Conservation (phyloP, 1,140 invertebrate species). For the Conopomorpha cramerella region DNA sequence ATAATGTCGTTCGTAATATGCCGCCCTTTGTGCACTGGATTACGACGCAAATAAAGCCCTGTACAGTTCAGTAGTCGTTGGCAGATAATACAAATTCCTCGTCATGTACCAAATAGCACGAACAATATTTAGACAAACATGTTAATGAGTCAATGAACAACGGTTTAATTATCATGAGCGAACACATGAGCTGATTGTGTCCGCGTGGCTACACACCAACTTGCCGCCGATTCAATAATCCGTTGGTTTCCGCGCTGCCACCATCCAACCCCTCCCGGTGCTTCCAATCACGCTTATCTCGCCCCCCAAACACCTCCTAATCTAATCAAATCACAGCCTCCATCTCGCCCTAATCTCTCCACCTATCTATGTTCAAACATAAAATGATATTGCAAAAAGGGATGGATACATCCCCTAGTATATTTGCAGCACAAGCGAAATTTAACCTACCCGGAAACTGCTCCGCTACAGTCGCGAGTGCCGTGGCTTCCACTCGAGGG, state of each 20-base stretch:
- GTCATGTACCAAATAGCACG: too few relatives aligned
- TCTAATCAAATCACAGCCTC: slow-evolving; percentile 59
- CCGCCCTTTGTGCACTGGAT: too few relatives aligned
- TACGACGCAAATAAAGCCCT: too few relatives aligned
- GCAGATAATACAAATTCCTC: too few relatives aligned
- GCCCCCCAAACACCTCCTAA: slow-evolving; percentile 52
- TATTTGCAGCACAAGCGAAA: slow-evolving; percentile 54
- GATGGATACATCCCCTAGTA: slow-evolving; percentile 49
- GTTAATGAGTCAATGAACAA: slow-evolving; percentile 14
- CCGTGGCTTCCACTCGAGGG: too few relatives aligned
- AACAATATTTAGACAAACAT: slow-evolving; percentile 3
- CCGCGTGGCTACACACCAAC: slow-evolving; percentile 32
- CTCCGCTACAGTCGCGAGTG: slow-evolving; percentile 11
- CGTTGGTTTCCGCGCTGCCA: slow-evolving; percentile 6
- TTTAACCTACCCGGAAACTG: slow-evolving; percentile 47
- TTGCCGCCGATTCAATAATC: slow-evolving; percentile 50
- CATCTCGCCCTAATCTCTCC: slow-evolving; percentile 52
- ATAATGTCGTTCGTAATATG: too few relatives aligned
- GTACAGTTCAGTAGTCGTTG: too few relatives aligned
- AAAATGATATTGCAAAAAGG: slow-evolving; percentile 59
- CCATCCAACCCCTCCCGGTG: slow-evolving; percentile 20
- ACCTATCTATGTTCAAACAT: slow-evolving; percentile 53
- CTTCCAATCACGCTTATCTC: slow-evolving; percentile 56
- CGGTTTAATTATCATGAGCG: slow-evolving; percentile 15
- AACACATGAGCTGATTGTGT: slow-evolving; percentile 33